Evolutionary conservation across 2,113 vertebrate genomes (phyloP).

Genomic region (Lophotis ruficrista): DNA sequence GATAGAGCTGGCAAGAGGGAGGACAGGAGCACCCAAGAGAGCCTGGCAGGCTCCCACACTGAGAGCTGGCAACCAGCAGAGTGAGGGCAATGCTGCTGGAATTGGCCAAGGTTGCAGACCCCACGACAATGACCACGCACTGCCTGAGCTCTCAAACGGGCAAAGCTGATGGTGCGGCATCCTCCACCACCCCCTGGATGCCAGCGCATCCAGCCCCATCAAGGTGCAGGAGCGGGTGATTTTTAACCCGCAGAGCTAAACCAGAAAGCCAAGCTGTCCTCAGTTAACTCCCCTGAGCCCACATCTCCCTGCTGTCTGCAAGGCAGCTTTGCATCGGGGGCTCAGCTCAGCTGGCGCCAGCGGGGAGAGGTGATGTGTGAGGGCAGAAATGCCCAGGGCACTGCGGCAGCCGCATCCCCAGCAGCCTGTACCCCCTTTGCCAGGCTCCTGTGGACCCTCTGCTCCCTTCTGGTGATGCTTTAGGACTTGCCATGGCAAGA

Average conservation of each 20-base stretch:
- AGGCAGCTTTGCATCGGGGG: not conserved
- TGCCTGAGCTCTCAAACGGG: accelerated
- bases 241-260: not conserved
- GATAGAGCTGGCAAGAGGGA: not conserved
- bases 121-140: not conserved
- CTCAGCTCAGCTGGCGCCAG: not conserved
- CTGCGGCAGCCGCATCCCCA: accelerated
- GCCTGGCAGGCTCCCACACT: not conserved
- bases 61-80: accelerated
- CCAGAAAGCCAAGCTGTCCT: not conserved
- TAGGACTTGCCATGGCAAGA: not conserved
- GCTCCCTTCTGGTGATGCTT: not conserved
- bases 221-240: not conserved
- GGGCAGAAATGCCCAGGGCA: not conserved
- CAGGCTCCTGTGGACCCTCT: not conserved
- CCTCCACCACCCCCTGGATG: not conserved
- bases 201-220: not conserved
- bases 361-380: not conserved
- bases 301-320: not conserved
- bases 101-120: not conserved
- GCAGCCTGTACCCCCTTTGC: not conserved
- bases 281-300: not conserved
- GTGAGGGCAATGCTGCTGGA: not conserved
- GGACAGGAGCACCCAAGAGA: not conserved
- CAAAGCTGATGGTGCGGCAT: not conserved